Evolutionary conservation across 2,888 invertebrate genomes (phyloP).

Genomic region (Cancer borealis): DNA sequence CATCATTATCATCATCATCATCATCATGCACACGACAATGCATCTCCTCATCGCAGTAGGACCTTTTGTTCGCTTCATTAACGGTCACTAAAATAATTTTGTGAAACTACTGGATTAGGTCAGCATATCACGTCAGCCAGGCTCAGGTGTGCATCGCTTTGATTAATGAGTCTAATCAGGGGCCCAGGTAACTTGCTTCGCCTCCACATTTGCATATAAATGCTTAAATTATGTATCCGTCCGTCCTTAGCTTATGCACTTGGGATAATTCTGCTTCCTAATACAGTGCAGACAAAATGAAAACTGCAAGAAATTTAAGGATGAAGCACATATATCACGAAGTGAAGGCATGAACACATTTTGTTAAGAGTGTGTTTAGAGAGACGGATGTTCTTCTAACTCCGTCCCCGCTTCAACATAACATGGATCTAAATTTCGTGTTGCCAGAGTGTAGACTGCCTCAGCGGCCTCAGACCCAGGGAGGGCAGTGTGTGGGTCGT

Average conservation of each 20-base stretch:
- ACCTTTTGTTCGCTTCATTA: not conserved
- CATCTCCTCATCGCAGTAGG: not conserved
- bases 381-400: not conserved
- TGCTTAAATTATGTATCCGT: not conserved
- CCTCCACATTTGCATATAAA: slow-evolving; percentile 43
- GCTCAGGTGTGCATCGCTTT: not conserved
- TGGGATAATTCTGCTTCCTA: not conserved
- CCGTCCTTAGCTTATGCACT: not conserved
- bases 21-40: not conserved
- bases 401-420: not conserved
- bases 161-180: slow-evolving; percentile 27
- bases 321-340: not conserved
- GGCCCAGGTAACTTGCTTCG: slow-evolving; percentile 17
- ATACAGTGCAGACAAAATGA: slow-evolving; percentile 7
- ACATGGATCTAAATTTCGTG: not conserved
- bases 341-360: not conserved
- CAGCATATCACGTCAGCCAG: not conserved
- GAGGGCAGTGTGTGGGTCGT: not conserved
- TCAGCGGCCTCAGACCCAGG: not conserved
- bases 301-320: slow-evolving; percentile 15
- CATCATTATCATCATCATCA: not conserved
- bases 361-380: not conserved
- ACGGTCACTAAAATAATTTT: not conserved
- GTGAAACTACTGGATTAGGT: slow-evolving; percentile 17
- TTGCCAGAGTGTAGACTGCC: not conserved